Conservation (phyloP, 2,113 vertebrate genomes). For the Orientallactaga bullata region DNA sequence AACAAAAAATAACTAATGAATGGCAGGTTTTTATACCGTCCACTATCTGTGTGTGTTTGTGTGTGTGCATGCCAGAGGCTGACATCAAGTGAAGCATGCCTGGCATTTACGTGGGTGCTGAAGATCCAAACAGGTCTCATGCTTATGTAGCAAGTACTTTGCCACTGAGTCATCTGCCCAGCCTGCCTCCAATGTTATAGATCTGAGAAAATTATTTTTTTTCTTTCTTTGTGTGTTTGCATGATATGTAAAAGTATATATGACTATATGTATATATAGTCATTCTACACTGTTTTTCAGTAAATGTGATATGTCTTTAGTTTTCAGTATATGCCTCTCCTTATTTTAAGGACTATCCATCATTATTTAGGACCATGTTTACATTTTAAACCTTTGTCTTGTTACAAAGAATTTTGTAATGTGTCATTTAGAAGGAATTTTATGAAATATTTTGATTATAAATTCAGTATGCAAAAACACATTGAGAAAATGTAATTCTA, state of each 20-base stretch:
- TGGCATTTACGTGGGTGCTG: no score
- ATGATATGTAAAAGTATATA: neutral
- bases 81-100: no score
- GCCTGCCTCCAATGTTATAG: no score
- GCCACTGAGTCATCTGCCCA: no score
- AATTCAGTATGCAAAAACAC: neutral
- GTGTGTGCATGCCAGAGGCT: no score
- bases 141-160: no score
- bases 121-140: no score
- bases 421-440: neutral
- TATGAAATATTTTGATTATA: conserved; percentile 17
- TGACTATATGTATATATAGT: neutral
- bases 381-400: conserved; percentile 15
- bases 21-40: neutral
- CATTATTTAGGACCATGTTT: neutral
- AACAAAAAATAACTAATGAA: neutral
- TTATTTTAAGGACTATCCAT: neutral
- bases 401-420: neutral
- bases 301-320: neutral
- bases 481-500: neutral
- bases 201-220: neutral
- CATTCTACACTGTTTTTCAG: neutral
- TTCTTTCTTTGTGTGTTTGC: neutral
- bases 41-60: neutral
- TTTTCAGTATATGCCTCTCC: neutral